Evolutionary conservation across 2,797 vertebrate species (phyloP).

Genomic region (Enoplosus armatus): DNA sequence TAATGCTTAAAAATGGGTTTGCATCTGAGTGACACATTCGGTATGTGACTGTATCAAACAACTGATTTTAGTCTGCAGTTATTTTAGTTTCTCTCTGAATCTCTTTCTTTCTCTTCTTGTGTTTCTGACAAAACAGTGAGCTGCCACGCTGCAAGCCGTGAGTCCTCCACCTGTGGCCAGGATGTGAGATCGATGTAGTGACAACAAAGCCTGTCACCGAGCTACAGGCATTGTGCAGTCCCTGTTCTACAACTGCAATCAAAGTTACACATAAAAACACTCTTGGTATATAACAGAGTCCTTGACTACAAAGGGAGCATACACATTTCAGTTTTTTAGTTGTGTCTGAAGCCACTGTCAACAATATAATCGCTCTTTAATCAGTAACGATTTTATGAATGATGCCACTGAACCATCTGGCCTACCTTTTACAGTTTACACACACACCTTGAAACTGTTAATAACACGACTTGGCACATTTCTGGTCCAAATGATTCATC

Average conservation of each 20-base stretch:
- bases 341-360: constrained; percentile 18
- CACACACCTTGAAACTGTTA: constrained; percentile 30
- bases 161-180: constrained; percentile 62
- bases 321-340: constrained; percentile 16
- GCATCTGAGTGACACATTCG: not conserved
- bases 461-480: constrained; percentile 10
- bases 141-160: constrained; percentile 32
- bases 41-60: not conserved
- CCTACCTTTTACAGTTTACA: constrained; percentile 35
- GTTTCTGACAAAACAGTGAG: constrained; percentile 68
- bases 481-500: constrained; percentile 58
- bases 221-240: constrained; percentile 20
- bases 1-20: constrained; percentile 3
- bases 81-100: constrained; percentile 27
- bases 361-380: constrained; percentile 7
- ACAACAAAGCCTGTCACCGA: constrained; percentile 56
- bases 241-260: constrained; percentile 26
- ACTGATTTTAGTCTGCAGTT: not conserved
- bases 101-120: constrained; percentile 61
- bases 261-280: constrained; percentile 21
- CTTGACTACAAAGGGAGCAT: constrained; percentile 4
- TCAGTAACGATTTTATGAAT: constrained; percentile 22
- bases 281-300: not conserved
- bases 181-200: constrained; percentile 74
- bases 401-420: constrained; percentile 30